Evolutionary conservation across 2,888 invertebrate species (phyloP), one percentile per base, ranked within the genome.

Genomic region (Ectropis crepuscularia): DNA sequence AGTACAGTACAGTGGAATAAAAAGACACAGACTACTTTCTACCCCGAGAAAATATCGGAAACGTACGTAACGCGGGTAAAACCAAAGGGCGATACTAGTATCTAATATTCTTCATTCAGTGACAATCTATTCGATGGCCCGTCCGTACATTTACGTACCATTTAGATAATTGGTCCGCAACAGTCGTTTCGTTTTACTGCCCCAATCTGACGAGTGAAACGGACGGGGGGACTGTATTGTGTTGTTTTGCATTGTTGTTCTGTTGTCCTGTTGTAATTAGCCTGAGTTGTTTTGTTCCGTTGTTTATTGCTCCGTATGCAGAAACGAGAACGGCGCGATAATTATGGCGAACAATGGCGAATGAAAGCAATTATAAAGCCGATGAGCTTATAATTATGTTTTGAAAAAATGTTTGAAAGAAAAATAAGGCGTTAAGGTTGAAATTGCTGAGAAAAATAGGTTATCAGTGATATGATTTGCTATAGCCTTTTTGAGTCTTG

Each of bases 221-320:
- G 10, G 53, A 11, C 43, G 38, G 42, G 9, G n/a, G 36, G 55
- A 11, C 43, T 49, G 47, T 53, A 41, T 54, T 36, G 10, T 50
- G 28, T 38, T 42, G 58, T 41, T 41, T 43, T 53, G 53, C 37
- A 47, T 53, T 43, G 43, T 57, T 41, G 28, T 53, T 16, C 28
- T 53, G 53, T 55, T 28, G 16, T 28, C 16, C 16, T 28, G 16
- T 50, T 46, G 61, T 50, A 61, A 61, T 61, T 61, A 61, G 61
- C 45, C 42, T 39, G 54, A 61, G 61, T 61, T 61, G 61, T 61
- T 61, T 50, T 55, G 61, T 55, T 39, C 43, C 6, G 45, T 61
- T 55, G 54, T 55, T 49, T 54, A 47, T 60, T 39, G 12, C 49
- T 47, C 41, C 41, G 53, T 53, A 41, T 12, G 53, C 47, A 36